phyloP scores from a whole-genome alignment of 2,888 invertebrate species.

The Epirrhoe tristata region DNA sequence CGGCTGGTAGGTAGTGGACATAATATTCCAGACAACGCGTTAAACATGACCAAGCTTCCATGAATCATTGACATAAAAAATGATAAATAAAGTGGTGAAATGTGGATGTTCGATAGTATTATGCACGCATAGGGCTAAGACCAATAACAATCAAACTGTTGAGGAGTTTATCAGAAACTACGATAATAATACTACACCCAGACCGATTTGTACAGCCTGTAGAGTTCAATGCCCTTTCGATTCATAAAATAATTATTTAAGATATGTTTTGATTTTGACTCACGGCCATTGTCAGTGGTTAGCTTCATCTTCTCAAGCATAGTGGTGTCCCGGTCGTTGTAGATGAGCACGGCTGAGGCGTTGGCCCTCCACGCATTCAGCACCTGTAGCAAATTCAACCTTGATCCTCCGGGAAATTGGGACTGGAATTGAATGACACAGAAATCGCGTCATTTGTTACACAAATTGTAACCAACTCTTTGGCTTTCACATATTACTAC shows the following conservation, averaged over 20 bases:
- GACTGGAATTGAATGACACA: not conserved
- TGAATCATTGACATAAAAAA: no score
- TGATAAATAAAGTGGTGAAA: no score
- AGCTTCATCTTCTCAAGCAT: constrained; percentile 92
- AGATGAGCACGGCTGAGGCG: constrained; percentile 93
- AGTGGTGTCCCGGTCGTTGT: constrained; percentile 90
- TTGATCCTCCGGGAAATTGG: no score
- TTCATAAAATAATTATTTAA: no score
- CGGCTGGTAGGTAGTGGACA: no score
- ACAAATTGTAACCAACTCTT: no score
- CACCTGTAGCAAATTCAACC: constrained; percentile 73
- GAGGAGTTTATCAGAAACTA: not conserved
- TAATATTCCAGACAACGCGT: no score
- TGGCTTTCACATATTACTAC: no score
- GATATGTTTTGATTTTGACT: constrained; percentile 67
- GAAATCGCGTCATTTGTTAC: no score
- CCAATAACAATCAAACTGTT: not conserved
- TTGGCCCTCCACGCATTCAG: constrained; percentile 90
- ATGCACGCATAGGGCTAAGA: no score
- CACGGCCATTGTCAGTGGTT: constrained; percentile 87
- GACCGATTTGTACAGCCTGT: not conserved
- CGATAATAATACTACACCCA: not conserved
- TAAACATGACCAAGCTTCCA: no score
- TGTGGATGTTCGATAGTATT: no score
- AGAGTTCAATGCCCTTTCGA: not conserved